Percentiles rank a stretch among this genome's conserved stretches.
phyloP scores from a whole-genome alignment of 2,888 invertebrate species.

The Alviniconcha strummeri region DNA sequence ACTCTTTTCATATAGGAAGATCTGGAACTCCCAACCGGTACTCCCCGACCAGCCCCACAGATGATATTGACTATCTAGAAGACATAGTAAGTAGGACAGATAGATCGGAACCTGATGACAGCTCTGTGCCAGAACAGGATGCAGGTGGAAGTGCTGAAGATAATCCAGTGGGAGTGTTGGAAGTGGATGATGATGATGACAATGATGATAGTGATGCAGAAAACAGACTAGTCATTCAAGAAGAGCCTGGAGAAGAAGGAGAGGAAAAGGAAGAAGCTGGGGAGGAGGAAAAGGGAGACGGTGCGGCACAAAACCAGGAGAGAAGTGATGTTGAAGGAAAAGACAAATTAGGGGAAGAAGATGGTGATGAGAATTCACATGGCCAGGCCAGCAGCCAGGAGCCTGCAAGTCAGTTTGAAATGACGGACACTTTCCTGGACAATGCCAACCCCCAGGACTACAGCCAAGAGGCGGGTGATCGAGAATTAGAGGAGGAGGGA shows the following conservation, averaged over 20 bases:
- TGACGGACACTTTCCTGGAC: constrained; percentile 27
- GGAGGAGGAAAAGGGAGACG: background rate
- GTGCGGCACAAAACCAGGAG: constrained; percentile 8
- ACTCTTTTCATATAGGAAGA: background rate
- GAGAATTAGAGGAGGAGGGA: background rate
- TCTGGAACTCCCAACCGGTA: constrained; percentile 1
- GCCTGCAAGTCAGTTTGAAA: background rate
- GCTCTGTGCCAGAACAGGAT: no score
- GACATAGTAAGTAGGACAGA: background rate
- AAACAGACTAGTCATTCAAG: background rate
- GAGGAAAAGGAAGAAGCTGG: background rate
- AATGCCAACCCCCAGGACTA: constrained; percentile 23
- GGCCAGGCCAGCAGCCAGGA: background rate
- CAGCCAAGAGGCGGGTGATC: constrained; percentile 6
- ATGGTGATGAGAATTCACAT: background rate
- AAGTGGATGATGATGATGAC: background rate
- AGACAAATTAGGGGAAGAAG: background rate
- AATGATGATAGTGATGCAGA: background rate
- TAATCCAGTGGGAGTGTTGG: background rate
- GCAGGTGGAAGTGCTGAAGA: background rate
- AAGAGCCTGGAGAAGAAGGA: background rate
- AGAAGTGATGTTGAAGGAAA: background rate
- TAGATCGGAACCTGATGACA: background rate
- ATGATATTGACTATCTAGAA: constrained; percentile 7
- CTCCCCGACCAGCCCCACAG: constrained; percentile 18